Evolutionary conservation across 2,888 invertebrate genomes (phyloP).

Genomic region (Petrophora chlorosata): DNA sequence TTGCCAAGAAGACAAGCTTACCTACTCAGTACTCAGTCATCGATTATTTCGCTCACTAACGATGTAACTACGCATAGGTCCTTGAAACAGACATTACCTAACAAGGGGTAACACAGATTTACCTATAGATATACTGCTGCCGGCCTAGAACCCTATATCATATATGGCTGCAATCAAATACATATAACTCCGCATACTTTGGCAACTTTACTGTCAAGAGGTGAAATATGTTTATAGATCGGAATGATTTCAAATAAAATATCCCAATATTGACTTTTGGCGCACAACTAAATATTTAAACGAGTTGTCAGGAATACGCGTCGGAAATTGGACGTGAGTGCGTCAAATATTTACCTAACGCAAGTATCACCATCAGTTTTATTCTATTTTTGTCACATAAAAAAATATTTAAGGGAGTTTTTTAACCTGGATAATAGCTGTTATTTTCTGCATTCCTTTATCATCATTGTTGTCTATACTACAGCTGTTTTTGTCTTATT

Average conservation of each 20-base stretch:
- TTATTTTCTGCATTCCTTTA: neutral
- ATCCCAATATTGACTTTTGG: conserved; percentile 39
- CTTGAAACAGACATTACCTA: too few species aligned
- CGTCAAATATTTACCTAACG: conserved; percentile 43
- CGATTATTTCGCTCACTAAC: too few species aligned
- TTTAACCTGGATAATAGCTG: too few species aligned
- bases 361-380: conserved; percentile 31
- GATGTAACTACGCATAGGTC: too few species aligned
- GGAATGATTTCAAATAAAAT: conserved; percentile 39
- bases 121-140: too few species aligned
- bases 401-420: neutral
- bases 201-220: conserved; percentile 5
- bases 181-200: neutral
- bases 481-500: too few species aligned
- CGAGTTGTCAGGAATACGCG: conserved; percentile 41
- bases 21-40: too few species aligned
- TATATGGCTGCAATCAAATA: too few species aligned
- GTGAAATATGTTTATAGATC: conserved; percentile 20
- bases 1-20: too few species aligned
- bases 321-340: conserved; percentile 49
- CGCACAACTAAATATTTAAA: conserved; percentile 44
- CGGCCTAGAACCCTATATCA: too few species aligned
- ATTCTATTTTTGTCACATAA: conserved; percentile 25
- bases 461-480: neutral
- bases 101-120: too few species aligned